Evolutionary conservation across 2,797 vertebrate species (phyloP).

Genomic region (Peromyscus eremicus): DNA sequence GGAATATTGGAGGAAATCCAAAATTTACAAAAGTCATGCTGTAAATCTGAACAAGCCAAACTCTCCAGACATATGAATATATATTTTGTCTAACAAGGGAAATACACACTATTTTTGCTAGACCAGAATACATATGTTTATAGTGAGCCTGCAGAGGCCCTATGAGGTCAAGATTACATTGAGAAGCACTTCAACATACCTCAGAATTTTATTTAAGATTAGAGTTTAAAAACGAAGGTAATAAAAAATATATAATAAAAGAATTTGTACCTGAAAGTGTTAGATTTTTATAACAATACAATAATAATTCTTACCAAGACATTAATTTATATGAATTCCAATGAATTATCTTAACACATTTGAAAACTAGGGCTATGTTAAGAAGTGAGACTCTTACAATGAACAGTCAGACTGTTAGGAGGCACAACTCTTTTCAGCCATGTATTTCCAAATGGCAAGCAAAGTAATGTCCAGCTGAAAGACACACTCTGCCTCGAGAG

Average conservation of each 20-base stretch:
- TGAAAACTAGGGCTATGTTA: background rate
- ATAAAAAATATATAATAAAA: background rate
- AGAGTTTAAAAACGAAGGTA: background rate
- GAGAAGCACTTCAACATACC: background rate
- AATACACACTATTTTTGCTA: background rate
- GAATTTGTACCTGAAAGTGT: background rate
- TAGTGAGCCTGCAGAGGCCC: background rate
- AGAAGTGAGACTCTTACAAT: background rate
- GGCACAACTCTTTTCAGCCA: background rate
- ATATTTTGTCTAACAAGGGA: background rate
- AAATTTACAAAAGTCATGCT: background rate
- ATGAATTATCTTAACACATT: background rate
- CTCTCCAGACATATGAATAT: background rate
- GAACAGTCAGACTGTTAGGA: background rate
- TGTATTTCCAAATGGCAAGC: background rate
- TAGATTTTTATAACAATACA: background rate
- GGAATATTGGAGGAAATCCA: background rate
- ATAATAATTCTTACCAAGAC: background rate
- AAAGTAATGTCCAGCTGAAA: background rate
- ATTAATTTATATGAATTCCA: background rate
- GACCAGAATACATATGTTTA: background rate
- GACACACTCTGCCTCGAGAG: rapidly evolving
- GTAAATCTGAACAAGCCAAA: background rate
- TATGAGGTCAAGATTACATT: background rate
- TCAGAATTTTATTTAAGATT: constrained; percentile 15